These are phyloP conservation scores for Campoletis raptor DNA, from an alignment of 2,888 invertebrate genomes.

Conservation along the genomic window DNA sequence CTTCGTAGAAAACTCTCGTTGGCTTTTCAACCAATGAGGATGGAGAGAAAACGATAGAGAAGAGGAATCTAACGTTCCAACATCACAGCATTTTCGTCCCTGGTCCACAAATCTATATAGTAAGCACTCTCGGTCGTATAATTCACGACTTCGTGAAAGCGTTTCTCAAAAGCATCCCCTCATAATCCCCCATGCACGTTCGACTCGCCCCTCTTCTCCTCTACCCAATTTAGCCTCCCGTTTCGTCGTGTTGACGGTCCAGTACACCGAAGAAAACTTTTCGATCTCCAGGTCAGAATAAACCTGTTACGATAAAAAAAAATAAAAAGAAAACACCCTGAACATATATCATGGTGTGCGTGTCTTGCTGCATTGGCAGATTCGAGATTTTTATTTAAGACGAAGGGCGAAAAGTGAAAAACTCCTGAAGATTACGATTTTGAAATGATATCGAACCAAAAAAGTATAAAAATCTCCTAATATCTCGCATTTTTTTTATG, in stretches of 20 bases:
- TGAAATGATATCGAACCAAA: background rate
- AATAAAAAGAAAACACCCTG: constrained; percentile 16
- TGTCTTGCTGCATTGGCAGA: constrained; percentile 58
- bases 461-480: background rate
- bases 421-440: constrained; percentile 3
- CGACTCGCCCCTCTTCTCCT: constrained; percentile 22
- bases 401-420: constrained; percentile 5
- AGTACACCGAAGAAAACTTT: constrained; percentile 71
- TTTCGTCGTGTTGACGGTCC: constrained; percentile 19
- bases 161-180: constrained; percentile 63
- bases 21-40: constrained; percentile 39
- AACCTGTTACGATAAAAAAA: constrained; percentile 69
- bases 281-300: constrained; percentile 72
- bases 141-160: constrained; percentile 67
- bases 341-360: background rate
- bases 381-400: constrained; percentile 30
- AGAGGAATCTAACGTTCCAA: background rate
- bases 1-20: background rate
- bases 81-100: constrained; percentile 3
- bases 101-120: constrained; percentile 38
- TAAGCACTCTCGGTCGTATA: constrained; percentile 65
- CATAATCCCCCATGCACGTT: constrained; percentile 56
- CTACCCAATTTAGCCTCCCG: constrained; percentile 6
- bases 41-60: constrained; percentile 29
- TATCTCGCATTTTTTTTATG: background rate